A percentile compares a stretch with the other conserved stretches of the same genome.
These are phyloP conservation scores for Idaea biselata DNA, from an alignment of 2,888 invertebrate genomes.

Conservation along the genomic window DNA sequence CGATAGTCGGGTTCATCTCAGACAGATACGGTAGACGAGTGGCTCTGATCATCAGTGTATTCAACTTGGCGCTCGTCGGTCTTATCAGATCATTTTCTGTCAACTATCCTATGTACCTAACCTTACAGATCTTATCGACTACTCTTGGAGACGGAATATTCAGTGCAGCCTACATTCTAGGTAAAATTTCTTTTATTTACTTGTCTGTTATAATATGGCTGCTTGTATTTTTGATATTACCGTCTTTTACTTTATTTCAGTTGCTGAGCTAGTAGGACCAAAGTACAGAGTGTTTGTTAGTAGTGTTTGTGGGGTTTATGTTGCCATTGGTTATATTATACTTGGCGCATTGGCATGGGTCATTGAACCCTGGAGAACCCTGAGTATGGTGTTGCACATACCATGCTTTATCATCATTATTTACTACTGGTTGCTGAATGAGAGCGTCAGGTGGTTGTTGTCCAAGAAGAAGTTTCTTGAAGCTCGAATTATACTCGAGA, in stretches of 20 bases:
- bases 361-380: conserved; percentile 84
- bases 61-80: conserved; percentile 68
- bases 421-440: conserved; percentile 83
- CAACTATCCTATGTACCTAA: conserved; percentile 77
- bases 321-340: conserved; percentile 85
- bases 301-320: conserved; percentile 84
- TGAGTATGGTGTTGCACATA: conserved; percentile 83
- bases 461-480: conserved; percentile 82
- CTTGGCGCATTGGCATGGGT: conserved; percentile 85
- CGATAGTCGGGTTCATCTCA: conserved; percentile 84
- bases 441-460: conserved; percentile 89
- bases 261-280: conserved; percentile 88
- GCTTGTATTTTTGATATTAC: neutral
- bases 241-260: conserved; percentile 52
- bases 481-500: conserved; percentile 81
- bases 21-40: conserved; percentile 82
- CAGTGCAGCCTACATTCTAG: conserved; percentile 71
- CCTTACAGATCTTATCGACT: conserved; percentile 77
- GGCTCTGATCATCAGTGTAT: conserved; percentile 70
- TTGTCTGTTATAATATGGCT: neutral
- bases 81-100: conserved; percentile 77
- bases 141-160: conserved; percentile 76
- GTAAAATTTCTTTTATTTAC: conserved; percentile 33
- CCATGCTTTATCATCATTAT: conserved; percentile 84
- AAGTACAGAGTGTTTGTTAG: conserved; percentile 86